Conservation (phyloP, 2,888 invertebrate genomes). For the Eulithis prunata region DNA sequence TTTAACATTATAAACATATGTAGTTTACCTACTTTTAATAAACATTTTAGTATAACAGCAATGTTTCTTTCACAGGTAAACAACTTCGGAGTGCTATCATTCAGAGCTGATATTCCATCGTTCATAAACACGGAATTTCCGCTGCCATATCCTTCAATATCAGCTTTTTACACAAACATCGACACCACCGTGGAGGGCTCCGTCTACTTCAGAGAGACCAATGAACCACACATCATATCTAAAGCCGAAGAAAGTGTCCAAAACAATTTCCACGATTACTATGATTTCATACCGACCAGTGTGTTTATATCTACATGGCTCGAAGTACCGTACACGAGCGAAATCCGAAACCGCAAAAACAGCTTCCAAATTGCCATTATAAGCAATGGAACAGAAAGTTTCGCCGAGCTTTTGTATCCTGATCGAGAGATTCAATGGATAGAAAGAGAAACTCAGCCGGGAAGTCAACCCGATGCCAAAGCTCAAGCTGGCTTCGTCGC, state of each 20-base stretch:
- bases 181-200: slow-evolving; percentile 90
- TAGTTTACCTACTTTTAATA: too few species aligned
- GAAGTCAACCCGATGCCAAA: slow-evolving; percentile 93
- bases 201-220: slow-evolving; percentile 89
- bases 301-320: slow-evolving; percentile 96
- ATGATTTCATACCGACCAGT: slow-evolving; percentile 89
- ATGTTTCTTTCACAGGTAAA: slow-evolving; percentile 88
- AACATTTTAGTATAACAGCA: neutral
- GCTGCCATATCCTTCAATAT: slow-evolving; percentile 94
- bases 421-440: slow-evolving; percentile 96
- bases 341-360: slow-evolving; percentile 90
- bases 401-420: slow-evolving; percentile 94
- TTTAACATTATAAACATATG: too few species aligned
- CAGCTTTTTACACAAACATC: slow-evolving; percentile 95
- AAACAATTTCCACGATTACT: slow-evolving; percentile 88
- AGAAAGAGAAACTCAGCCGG: slow-evolving; percentile 90
- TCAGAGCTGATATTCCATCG: slow-evolving; percentile 93
- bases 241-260: slow-evolving; percentile 89
- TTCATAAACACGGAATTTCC: slow-evolving; percentile 96
- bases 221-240: slow-evolving; percentile 83
- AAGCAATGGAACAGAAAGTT: slow-evolving; percentile 91
- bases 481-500: slow-evolving; percentile 97
- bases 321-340: slow-evolving; percentile 91
- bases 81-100: slow-evolving; percentile 94
- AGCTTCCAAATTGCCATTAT: slow-evolving; percentile 91